A percentile compares a stretch with the other conserved stretches of the same genome.
These are phyloP conservation scores for Planococcus citri DNA, from an alignment of 1,140 invertebrate genomes.

Conservation along the genomic window DNA sequence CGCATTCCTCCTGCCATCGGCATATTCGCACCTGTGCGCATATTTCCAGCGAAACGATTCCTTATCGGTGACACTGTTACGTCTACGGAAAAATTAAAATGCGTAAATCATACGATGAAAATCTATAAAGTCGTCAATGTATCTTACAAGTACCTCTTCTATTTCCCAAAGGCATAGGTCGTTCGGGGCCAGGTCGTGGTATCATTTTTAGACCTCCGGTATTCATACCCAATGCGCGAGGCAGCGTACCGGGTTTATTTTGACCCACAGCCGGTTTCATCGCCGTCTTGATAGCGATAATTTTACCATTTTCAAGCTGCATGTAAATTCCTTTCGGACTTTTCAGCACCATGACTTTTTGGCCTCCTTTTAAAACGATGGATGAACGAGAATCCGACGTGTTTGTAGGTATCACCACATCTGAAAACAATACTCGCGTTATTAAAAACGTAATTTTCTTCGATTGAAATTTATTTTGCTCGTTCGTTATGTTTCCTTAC, in stretches of 20 bases:
- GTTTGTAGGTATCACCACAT: slow-evolving; percentile 87
- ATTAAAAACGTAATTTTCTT: too few species aligned
- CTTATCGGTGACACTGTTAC: slow-evolving; percentile 2
- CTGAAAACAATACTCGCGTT: slow-evolving; percentile 35
- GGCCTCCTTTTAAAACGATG: slow-evolving; percentile 79
- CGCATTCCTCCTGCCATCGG: not conserved
- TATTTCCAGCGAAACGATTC: not conserved
- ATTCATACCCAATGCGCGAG: not conserved
- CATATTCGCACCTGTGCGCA: not conserved
- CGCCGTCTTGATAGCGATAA: slow-evolving; percentile 75
- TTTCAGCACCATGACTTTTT: slow-evolving; percentile 85
- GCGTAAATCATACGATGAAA: too few species aligned
- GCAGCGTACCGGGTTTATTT: not conserved
- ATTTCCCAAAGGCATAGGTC: not conserved
- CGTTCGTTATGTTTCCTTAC: too few species aligned
- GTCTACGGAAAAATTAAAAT: not conserved
- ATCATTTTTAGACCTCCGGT: not conserved
- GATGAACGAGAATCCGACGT: slow-evolving; percentile 67
- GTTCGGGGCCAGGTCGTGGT: not conserved
- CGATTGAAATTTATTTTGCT: too few species aligned
- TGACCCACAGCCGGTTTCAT: not conserved
- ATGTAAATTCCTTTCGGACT: slow-evolving; percentile 92
- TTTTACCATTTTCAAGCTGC: slow-evolving; percentile 87
- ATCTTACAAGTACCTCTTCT: slow-evolving; percentile 9
- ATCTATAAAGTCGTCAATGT: too few species aligned